Base-by-base conservation (phyloP, 2,113 vertebrate species). In the Pteropus alecto region DNA sequence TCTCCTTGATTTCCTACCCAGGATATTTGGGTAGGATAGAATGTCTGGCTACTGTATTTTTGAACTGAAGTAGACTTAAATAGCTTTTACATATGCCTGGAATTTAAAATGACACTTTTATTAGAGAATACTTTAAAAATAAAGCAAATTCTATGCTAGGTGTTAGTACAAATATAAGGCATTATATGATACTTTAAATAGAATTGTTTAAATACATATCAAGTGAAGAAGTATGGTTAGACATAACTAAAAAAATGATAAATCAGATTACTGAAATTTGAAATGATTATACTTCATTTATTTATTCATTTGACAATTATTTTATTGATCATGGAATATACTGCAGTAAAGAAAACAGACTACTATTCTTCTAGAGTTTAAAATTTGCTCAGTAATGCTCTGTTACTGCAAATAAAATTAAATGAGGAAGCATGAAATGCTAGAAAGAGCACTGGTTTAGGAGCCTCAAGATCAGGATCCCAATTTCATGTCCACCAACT, bases 91-190 rank as follows among this genome's bases (percentile, higher is more conserved):
- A 74, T 58, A 51, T 84, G 65, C 60, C 77, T 87, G 70, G 51
- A 95, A 96, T 76, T 85, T 74, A 91, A 87, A 87, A 81, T 46
- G 68, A 79, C 56, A 46, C 86, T 68, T 95, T 33, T 79, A 71
- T 63, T 92, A 60, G 11, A 93, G 46, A 73, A 63, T 71, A 67
- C 51, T 71, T 19, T 21, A 76, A 87, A 93, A 65, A 93, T 48
- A 86, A 97, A 79, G 22, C 12, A 76, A 89, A 67, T 60, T 79
- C 28, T 74, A 58, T 96, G 13, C 18, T 61, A 84, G 7, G 15
- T 56, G 28, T 76, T 90, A 84, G 41, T 58, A 54, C 9, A 90
- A 9, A 82, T 63, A 71, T 1, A 84, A 78, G 33, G 77, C 51
- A 95, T 38, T 85, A 56, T 70, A 43, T 79, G 9, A 81, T 65